Conservation (phyloP, 2,113 vertebrate genomes). For the Pungitius pungitius region DNA sequence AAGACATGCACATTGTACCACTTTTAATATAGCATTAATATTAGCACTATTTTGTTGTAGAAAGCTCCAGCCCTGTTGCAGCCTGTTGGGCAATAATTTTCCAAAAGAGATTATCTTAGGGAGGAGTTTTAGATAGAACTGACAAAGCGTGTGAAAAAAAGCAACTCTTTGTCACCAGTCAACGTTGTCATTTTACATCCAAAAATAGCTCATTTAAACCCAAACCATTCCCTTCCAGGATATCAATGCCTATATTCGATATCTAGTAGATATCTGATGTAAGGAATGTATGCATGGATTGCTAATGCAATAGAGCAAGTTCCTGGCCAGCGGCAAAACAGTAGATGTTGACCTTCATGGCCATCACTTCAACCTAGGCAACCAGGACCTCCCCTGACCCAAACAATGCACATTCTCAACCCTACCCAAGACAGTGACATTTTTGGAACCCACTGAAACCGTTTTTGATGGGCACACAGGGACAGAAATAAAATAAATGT, state of each 20-base stretch:
- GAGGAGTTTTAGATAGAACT: too few relatives aligned
- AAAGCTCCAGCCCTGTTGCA: not conserved
- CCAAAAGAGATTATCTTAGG: too few relatives aligned
- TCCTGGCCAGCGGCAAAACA: not conserved
- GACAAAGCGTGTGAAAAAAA: too few relatives aligned
- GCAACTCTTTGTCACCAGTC: too few relatives aligned
- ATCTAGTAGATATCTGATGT: not conserved
- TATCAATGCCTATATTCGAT: not conserved
- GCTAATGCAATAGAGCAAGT: too few relatives aligned
- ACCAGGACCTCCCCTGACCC: too few relatives aligned
- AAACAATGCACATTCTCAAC: too few relatives aligned
- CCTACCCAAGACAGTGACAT: not conserved
- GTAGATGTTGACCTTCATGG: not conserved
- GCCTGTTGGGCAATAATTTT: not conserved
- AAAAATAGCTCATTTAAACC: too few relatives aligned
- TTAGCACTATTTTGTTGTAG: not conserved
- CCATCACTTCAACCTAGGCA: too few relatives aligned
- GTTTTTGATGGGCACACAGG: not conserved
- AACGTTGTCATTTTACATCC: too few relatives aligned
- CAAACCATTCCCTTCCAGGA: too few relatives aligned
- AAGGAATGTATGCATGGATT: too few relatives aligned
- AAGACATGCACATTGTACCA: not conserved
- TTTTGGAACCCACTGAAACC: not conserved
- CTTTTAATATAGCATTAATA: not conserved
- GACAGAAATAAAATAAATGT: not conserved